Percentiles rank a stretch among this genome's conserved stretches.
Conservation (phyloP, 1,140 invertebrate genomes). For the Cherax quadricarinatus region DNA sequence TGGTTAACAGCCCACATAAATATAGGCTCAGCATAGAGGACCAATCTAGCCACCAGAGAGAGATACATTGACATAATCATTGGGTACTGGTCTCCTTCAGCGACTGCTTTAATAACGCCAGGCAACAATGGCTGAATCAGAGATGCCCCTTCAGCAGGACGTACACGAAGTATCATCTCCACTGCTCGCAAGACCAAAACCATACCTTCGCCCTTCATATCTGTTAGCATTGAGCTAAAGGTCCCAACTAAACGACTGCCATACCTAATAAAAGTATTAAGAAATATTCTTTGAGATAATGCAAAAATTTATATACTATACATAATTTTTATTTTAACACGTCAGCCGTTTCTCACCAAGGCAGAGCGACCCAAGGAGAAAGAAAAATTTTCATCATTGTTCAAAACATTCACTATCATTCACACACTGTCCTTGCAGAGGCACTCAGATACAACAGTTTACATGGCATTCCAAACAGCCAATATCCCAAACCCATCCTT, state of each 20-base stretch:
- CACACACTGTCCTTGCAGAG: no score
- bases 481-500: no score
- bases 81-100: slow-evolving; percentile 83
- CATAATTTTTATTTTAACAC: neutral
- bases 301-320: neutral
- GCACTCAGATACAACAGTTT: no score
- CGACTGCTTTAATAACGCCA: slow-evolving; percentile 78
- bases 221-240: slow-evolving; percentile 84
- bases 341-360: no score
- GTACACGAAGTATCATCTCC: slow-evolving; percentile 83
- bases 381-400: neutral
- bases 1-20: slow-evolving; percentile 81
- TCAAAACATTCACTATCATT: no score
- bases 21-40: slow-evolving; percentile 85
- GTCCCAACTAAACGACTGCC: slow-evolving; percentile 83
- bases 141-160: slow-evolving; percentile 78
- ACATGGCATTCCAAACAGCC: no score
- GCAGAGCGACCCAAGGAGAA: no score
- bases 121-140: slow-evolving; percentile 76
- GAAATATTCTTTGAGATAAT: slow-evolving; percentile 17
- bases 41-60: slow-evolving; percentile 85
- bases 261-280: slow-evolving; percentile 76
- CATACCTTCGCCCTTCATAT: slow-evolving; percentile 88
- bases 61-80: slow-evolving; percentile 87
- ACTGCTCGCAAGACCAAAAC: slow-evolving; percentile 85